These are phyloP conservation scores for Cyphomyrus discorhynchus DNA, from an alignment of 2,113 vertebrate genomes.

Conservation along the genomic window DNA sequence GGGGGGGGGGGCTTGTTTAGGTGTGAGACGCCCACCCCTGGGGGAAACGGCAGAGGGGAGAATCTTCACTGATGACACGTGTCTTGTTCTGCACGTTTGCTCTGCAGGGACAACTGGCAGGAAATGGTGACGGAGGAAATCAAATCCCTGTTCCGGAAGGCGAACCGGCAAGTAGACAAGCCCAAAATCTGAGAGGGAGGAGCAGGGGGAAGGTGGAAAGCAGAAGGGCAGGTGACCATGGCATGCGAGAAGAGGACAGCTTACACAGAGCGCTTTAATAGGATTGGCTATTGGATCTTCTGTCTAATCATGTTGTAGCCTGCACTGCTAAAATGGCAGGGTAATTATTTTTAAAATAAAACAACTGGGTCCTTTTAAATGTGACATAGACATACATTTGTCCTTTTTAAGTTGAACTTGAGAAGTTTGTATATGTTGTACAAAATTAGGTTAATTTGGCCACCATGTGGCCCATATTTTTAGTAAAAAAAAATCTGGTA, in stretches of 20 bases:
- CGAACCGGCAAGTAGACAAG: slow-evolving; percentile 59
- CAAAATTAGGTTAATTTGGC: slow-evolving; percentile 39
- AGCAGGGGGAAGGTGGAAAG: neutral
- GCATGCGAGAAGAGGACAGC: slow-evolving; percentile 27
- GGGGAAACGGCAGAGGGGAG: neutral
- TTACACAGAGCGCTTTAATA: slow-evolving; percentile 64
- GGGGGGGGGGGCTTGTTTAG: neutral
- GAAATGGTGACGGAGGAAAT: slow-evolving; percentile 73
- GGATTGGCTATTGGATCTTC: slow-evolving; percentile 52
- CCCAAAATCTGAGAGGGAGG: slow-evolving; percentile 44
- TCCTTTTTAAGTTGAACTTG: slow-evolving; percentile 3
- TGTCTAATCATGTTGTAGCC: slow-evolving; percentile 58
- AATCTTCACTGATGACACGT: no score
- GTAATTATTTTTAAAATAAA: slow-evolving; percentile 38
- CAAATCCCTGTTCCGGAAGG: slow-evolving; percentile 66
- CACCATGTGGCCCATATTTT: slow-evolving; percentile 51
- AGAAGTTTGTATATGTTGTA: neutral
- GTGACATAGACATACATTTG: slow-evolving; percentile 14
- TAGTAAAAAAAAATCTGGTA: neutral
- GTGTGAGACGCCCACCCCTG: neutral
- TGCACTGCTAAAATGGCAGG: slow-evolving; percentile 54
- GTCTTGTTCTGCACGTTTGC: slow-evolving; percentile 1
- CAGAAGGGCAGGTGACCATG: neutral
- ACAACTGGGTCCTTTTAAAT: slow-evolving; percentile 34
- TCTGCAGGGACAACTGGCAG: slow-evolving; percentile 71